A percentile compares a stretch with the other conserved stretches of the same genome.
Conservation (phyloP, 1,140 invertebrate species). For the Antheraea mylitta region DNA sequence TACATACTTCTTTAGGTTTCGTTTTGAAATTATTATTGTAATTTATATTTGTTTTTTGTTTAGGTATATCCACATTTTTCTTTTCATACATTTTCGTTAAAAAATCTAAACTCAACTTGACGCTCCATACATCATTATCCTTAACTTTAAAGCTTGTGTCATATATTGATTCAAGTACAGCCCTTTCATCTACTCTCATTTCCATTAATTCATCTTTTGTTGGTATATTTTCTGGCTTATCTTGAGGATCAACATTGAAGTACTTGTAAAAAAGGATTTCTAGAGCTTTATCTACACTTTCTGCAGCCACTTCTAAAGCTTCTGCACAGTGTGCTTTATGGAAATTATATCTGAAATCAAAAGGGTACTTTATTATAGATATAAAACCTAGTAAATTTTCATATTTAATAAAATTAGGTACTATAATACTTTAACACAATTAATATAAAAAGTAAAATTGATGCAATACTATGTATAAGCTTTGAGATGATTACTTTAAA, state of each 20-base stretch:
- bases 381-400: no score
- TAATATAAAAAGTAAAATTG: no score
- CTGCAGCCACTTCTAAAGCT: conserved; percentile 82
- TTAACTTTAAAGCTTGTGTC: conserved; percentile 83
- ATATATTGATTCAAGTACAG: conserved; percentile 87
- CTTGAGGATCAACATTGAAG: conserved; percentile 75
- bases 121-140: conserved; percentile 83
- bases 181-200: conserved; percentile 84
- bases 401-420: no score
- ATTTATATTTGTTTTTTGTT: conserved; percentile 65
- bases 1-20: conserved; percentile 82
- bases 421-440: no score
- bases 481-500: no score
- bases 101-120: conserved; percentile 84
- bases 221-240: conserved; percentile 61
- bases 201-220: conserved; percentile 79
- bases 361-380: background rate
- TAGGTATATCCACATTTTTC: conserved; percentile 65
- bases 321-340: conserved; percentile 85
- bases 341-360: conserved; percentile 83
- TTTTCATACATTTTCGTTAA: conserved; percentile 81
- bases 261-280: conserved; percentile 85
- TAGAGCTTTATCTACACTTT: conserved; percentile 83
- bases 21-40: conserved; percentile 71
- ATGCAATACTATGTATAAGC: no score